phyloP scores from a whole-genome alignment of 2,888 invertebrate species.

The Heliconius ethilla region DNA sequence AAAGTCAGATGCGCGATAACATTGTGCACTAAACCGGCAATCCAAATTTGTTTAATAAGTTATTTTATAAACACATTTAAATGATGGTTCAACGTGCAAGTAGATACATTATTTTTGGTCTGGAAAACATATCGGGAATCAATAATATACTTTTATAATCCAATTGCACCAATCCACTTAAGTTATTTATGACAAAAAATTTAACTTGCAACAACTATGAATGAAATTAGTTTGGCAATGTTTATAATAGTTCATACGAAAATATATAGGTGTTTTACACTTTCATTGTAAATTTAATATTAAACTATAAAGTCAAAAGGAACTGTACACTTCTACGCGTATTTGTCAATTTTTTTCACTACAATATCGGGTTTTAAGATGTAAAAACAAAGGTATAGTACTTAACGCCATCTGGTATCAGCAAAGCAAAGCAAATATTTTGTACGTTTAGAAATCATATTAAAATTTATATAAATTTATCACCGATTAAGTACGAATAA shows the following conservation, averaged over 20 bases:
- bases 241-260: slow-evolving; percentile 1
- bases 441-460: not conserved
- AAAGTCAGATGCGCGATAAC: slow-evolving; percentile 31
- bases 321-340: slow-evolving; percentile 36
- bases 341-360: slow-evolving; percentile 37
- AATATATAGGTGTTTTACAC: slow-evolving; percentile 8
- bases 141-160: slow-evolving; percentile 31
- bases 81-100: not conserved
- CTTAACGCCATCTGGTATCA: slow-evolving; percentile 18
- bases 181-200: slow-evolving; percentile 31
- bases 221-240: slow-evolving; percentile 5
- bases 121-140: slow-evolving; percentile 24
- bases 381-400: slow-evolving; percentile 23
- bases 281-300: slow-evolving; percentile 23
- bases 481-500: not conserved
- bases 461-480: not conserved
- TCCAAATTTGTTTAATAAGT: slow-evolving; percentile 12
- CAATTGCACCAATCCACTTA: slow-evolving; percentile 34
- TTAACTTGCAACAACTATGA: slow-evolving; percentile 2
- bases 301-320: slow-evolving; percentile 24
- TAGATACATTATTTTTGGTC: not conserved
- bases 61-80: slow-evolving; percentile 13
- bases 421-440: not conserved
- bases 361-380: not conserved
- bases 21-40: slow-evolving; percentile 34